phyloP scores from a whole-genome alignment of 2,797 vertebrate species.

The Scolopax bukidnonensis region DNA sequence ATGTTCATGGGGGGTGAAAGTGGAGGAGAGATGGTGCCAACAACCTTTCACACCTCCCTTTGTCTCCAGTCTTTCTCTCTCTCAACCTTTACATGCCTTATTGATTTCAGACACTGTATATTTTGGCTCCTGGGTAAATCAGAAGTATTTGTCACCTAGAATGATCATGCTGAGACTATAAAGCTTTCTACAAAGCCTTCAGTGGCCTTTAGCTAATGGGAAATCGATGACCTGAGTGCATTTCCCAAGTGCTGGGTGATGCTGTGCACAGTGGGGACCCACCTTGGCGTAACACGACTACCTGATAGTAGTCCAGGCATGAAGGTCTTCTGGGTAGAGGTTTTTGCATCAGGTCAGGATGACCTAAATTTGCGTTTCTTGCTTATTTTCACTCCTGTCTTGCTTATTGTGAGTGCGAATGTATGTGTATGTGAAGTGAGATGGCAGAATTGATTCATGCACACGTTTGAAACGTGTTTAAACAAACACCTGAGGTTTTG shows the following conservation, averaged over 20 bases:
- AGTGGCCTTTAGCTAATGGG: conserved; percentile 55
- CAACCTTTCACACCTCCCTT: background rate
- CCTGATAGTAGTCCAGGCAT: background rate
- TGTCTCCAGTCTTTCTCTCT: background rate
- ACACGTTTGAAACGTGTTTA: background rate
- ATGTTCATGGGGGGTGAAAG: background rate
- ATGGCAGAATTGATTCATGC: background rate
- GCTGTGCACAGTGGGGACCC: background rate
- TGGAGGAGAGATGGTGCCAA: background rate
- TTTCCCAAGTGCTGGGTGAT: background rate
- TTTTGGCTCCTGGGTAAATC: conserved; percentile 25
- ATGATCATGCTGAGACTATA: conserved; percentile 29
- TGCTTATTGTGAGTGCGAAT: background rate
- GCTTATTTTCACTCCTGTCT: background rate
- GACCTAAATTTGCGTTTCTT: background rate
- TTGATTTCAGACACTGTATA: conserved; percentile 13
- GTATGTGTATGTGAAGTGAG: background rate
- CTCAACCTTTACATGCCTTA: background rate
- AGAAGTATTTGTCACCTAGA: conserved; percentile 23
- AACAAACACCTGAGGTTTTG: background rate
- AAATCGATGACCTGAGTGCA: conserved; percentile 18
- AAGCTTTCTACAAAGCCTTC: conserved; percentile 38
- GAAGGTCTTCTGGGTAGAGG: background rate
- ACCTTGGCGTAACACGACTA: background rate
- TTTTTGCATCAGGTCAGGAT: background rate